These are phyloP conservation scores for Nothobranchius kuhntae DNA, from an alignment of 2,113 vertebrate genomes.

Conservation along the genomic window DNA sequence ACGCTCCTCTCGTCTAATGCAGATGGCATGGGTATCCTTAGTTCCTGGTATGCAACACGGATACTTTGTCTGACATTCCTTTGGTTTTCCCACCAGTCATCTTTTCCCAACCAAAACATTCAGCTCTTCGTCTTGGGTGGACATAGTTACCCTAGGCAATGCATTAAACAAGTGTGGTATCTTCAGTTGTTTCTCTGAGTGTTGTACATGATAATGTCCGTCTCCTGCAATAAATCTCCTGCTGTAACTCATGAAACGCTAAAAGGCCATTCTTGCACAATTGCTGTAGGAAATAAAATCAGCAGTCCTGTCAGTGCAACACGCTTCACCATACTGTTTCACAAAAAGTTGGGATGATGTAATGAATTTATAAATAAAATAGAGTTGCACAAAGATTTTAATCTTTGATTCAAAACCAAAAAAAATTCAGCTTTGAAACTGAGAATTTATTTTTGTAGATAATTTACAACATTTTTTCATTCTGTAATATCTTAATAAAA, in stretches of 20 bases:
- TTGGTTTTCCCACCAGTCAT: slow-evolving; percentile 27
- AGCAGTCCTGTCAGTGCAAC: background rate
- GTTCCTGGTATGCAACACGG: slow-evolving; percentile 65
- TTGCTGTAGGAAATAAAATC: background rate
- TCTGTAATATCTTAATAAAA: too few relatives aligned
- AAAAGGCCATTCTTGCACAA: slow-evolving; percentile 82
- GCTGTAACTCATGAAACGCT: slow-evolving; percentile 91
- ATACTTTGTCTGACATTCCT: slow-evolving; percentile 44
- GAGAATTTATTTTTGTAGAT: too few relatives aligned
- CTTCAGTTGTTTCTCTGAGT: slow-evolving; percentile 98
- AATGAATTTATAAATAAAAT: background rate
- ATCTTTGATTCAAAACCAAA: background rate
- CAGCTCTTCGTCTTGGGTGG: slow-evolving; percentile 36
- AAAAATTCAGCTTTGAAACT: too few relatives aligned
- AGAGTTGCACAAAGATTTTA: too few relatives aligned
- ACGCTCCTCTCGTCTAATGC: slow-evolving; percentile 83
- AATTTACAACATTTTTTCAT: too few relatives aligned
- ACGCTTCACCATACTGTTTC: background rate
- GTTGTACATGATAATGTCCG: slow-evolving; percentile 86
- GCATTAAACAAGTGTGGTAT: slow-evolving; percentile 89
- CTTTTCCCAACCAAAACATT: slow-evolving; percentile 35
- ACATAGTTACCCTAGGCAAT: slow-evolving; percentile 62
- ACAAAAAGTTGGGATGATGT: background rate
- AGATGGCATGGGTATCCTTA: slow-evolving; percentile 78
- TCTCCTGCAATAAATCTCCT: slow-evolving; percentile 86